phyloP scores from a whole-genome alignment of 2,888 invertebrate species.

The Zhuqinia jingwanae region DNA sequence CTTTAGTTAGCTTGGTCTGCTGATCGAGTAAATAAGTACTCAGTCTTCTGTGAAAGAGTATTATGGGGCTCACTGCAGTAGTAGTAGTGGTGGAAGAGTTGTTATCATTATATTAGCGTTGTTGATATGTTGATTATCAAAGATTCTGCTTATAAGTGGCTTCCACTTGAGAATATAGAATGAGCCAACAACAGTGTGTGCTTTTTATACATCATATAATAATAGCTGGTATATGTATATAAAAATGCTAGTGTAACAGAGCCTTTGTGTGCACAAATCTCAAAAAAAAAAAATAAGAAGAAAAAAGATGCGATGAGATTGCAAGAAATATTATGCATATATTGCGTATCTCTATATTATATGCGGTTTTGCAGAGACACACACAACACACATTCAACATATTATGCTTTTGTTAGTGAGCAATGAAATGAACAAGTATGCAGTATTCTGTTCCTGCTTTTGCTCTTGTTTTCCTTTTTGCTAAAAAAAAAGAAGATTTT shows the following conservation, averaged over 20 bases:
- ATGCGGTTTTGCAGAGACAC: slow-evolving; percentile 25
- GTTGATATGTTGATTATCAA: too few relatives aligned
- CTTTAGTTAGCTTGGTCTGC: neutral
- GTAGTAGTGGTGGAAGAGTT: neutral
- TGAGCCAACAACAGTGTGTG: too few relatives aligned
- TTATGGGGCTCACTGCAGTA: slow-evolving; percentile 17
- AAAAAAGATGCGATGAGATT: slow-evolving; percentile 48
- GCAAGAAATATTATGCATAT: slow-evolving; percentile 38
- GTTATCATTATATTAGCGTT: too few relatives aligned
- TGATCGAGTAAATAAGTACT: slow-evolving; percentile 9
- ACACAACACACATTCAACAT: neutral
- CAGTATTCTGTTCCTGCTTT: neutral
- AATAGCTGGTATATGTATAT: too few relatives aligned
- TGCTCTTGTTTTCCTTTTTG: slow-evolving; percentile 16
- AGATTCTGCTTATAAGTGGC: too few relatives aligned
- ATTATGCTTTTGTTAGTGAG: slow-evolving; percentile 18
- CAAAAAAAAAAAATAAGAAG: slow-evolving; percentile 18
- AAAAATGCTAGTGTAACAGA: too few relatives aligned
- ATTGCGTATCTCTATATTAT: neutral
- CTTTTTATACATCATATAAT: too few relatives aligned
- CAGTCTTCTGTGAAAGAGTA: slow-evolving; percentile 11
- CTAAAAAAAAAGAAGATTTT: slow-evolving; percentile 18
- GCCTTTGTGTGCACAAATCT: slow-evolving; percentile 27
- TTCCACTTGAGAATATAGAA: too few relatives aligned
- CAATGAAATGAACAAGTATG: slow-evolving; percentile 32